These are phyloP conservation scores for Puma concolor DNA, from an alignment of 2,113 vertebrate genomes.

Conservation along the genomic window DNA sequence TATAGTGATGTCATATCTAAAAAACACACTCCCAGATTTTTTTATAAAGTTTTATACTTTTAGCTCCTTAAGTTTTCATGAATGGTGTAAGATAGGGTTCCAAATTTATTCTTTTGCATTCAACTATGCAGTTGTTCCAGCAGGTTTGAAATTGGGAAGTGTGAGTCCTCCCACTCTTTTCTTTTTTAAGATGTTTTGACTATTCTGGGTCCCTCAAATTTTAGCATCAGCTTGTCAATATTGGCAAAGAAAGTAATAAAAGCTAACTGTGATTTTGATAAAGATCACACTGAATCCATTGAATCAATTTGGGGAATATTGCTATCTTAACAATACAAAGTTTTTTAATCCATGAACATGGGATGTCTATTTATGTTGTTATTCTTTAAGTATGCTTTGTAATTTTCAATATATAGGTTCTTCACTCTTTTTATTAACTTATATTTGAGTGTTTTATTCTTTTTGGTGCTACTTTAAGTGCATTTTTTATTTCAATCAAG, in stretches of 20 bases:
- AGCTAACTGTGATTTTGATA: not conserved
- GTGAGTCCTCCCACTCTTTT: not conserved
- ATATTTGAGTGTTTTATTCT: not conserved
- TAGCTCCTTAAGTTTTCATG: not conserved
- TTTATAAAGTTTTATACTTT: not conserved
- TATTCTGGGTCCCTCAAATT: not conserved
- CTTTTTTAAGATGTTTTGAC: not conserved
- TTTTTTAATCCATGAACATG: not conserved
- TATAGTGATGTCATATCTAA: not conserved
- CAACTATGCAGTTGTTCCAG: not conserved
- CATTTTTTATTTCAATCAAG: not conserved
- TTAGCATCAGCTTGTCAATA: not conserved
- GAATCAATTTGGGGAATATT: not conserved
- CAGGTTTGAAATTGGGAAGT: not conserved
- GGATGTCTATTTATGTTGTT: not conserved
- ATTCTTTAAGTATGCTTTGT: not conserved
- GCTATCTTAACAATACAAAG: not conserved
- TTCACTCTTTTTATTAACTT: not conserved
- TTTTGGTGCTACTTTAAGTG: not conserved
- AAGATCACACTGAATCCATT: not conserved
- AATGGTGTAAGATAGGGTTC: not conserved
- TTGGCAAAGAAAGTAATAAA: not conserved
- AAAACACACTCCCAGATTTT: not conserved
- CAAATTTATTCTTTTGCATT: not conserved
- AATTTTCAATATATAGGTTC: not conserved